Evolutionary conservation across 2,797 vertebrate species (phyloP).

Genomic region (Enteromius mattozi): DNA sequence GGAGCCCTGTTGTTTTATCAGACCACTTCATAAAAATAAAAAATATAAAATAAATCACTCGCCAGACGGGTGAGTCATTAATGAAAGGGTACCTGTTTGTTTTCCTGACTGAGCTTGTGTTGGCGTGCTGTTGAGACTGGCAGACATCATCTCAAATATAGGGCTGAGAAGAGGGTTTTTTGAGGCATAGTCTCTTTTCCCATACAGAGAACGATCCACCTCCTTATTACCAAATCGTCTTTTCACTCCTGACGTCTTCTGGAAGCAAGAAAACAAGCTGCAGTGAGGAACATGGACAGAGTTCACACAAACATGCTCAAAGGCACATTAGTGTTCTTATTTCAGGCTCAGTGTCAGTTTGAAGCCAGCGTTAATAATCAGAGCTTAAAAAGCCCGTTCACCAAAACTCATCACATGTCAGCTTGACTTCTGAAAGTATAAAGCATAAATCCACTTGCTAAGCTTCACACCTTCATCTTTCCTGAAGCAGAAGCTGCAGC

Average conservation of each 20-base stretch:
- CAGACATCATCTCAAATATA: conserved; percentile 70
- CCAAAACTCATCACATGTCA: conserved; percentile 26
- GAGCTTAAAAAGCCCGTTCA: conserved; percentile 30
- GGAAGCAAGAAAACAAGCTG: neutral
- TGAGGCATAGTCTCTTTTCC: conserved; percentile 76
- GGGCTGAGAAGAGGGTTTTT: conserved; percentile 79
- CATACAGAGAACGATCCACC: conserved; percentile 78
- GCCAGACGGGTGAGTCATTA: neutral
- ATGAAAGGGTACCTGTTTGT: conserved; percentile 14
- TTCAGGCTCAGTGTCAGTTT: conserved; percentile 33
- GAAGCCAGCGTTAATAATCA: conserved; percentile 14
- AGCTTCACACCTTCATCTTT: conserved; percentile 78
- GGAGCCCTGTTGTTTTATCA: neutral
- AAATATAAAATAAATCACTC: neutral
- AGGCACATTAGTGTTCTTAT: conserved; percentile 15
- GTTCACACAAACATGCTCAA: conserved; percentile 1
- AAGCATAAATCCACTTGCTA: conserved; percentile 22
- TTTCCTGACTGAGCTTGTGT: conserved; percentile 49
- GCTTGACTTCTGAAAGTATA: neutral
- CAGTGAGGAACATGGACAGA: neutral
- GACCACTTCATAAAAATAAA: neutral
- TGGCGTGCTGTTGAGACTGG: conserved; percentile 49
- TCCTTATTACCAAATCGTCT: conserved; percentile 70
- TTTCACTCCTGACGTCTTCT: conserved; percentile 39
- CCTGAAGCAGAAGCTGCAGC: conserved; percentile 73